Evolutionary conservation across 2,797 vertebrate genomes (phyloP), one percentile per base, ranked within the genome.

Genomic region (Sparidentex hasta): DNA sequence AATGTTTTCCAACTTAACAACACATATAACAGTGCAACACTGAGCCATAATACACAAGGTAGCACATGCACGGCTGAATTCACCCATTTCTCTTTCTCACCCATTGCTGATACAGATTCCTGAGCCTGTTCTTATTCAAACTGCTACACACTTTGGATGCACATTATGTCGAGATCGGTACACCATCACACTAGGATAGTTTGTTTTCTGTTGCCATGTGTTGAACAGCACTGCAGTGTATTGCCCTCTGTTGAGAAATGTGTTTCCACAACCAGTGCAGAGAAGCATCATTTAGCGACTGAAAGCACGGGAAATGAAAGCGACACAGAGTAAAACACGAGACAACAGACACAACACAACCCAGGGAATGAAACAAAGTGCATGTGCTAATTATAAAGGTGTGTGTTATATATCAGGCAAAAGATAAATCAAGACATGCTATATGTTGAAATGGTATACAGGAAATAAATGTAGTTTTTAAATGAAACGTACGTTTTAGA

Each of bases 1-100:
- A 23, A 17, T 27, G 71, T 69, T 51, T 70, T 23, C 7, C 20
- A 18, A 63, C 51, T 41, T 54, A 74, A 71, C 9, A 61, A 8
- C 4, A 48, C 47, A 72, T 55, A 47, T 14, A 65, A 29, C 43
- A n/a, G 33, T 18, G 54, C 33, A 64, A 47, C 23, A 62, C 64
- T 43, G 20, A 71, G 21, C 16, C 25, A 16, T 51, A 52, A 69
- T n/a, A 48, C 44, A 61, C 61, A 58, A 43, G 6, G n/a, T 12
- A 71, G 6, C 17, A 23, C 56, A 33, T 11, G 3, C 51, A 0
- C 43, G 5, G 46, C 56, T 65, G 63, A 23, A n/a, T 46, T 46
- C 65, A 18, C 44, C 20, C 2, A 56, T 81, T 75, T 75, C 54
- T 71, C 70, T 51, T 71, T 61, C 38, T 71, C n/a, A n/a, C n/a